Base-by-base conservation (phyloP, 1,140 invertebrate species). In the Hermatobates lingyangjiaoensis region DNA sequence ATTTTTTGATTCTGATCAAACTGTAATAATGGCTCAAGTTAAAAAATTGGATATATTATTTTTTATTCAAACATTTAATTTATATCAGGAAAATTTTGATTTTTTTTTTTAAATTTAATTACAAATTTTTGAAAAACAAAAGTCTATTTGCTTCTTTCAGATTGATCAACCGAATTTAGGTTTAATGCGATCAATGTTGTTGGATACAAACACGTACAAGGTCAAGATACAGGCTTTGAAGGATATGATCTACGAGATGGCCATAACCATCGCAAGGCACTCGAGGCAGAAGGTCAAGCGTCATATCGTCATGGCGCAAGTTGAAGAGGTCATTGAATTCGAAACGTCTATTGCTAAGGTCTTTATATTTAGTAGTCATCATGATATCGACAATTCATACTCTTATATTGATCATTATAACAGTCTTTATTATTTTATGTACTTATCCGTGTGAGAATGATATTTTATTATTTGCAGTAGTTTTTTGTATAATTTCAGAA, bases 281-380 rank as follows among this genome's bases (percentile, higher is more conserved):
- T 42, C 45, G 1, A 52, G 51, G 18, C 26, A 27, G 1, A 23
- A 40, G 2, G 47, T 59, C 2, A 44, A 55, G 10, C 34, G 53
- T 2, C 40, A 57, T 15, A 50, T 62, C 5, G 55, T 74, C 5
- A 57, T 61, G 27, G 64, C 64, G 1, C 61, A 68, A 44, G 71
- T 71, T 27, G 58, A 64, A 1, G 67, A 75, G 28, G 63, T 79
- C 4, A 58, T 80, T 1, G 53, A 69, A 23, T 76, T 80, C 56
- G 78, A 80, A 61, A 72, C 66, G 2, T 57, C 69, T 55, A 53
- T 80, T 20, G 77, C 77, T 2, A 76, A 75, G 61, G 75, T 77
- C n/a, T n/a, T n/a, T n/a, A n/a, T n/a, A n/a, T n/a, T n/a, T n/a
- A n/a, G n/a, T n/a, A n/a, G n/a, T n/a, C n/a, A n/a, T n/a, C n/a